Base-by-base conservation (phyloP, 2,888 invertebrate species). In the Xanthorhoe spadicearia region DNA sequence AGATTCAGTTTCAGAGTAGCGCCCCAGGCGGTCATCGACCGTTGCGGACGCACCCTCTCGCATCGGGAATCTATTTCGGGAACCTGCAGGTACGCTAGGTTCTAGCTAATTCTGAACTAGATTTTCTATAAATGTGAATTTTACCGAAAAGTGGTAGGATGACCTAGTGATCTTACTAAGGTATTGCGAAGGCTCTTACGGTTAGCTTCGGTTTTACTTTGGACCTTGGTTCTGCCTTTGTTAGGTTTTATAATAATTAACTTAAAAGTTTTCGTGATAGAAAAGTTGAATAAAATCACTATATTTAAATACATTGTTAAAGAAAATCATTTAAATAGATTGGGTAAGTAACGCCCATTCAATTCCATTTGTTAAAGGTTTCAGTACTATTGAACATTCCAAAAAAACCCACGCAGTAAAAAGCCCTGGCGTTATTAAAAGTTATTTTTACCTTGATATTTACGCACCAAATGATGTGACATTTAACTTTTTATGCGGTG, bases 21-120 rank as follows among this genome's bases (percentile, higher is more conserved):
- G 28, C 67, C 53, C 61, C 5, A 8, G 8, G 75, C 64, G 87
- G 87, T 86, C 89, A 84, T 82, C 82, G 91, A 88, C 88, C 82
- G 75, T 51, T 60, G 66, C 85, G 83, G 83, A 80, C 87, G 84
- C 88, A 83, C 84, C 85, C 85, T 77, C 80, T 69, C 84, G 83
- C 85, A 81, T 85, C 82, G 83, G 83, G 23, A 23, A 79, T 84
- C 86, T 89, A 86, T 89, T 88, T 86, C 83, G 80, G 82, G 88
- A 86, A 73, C 84, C 84, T 85, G 85, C 88, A 78, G 81, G 83
- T 82, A 86, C 49, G 35, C 19, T 50, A 17, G 48, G 35, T 46
- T 46, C 15, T 38, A 32, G 54, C 54, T 19, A 54, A 59, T 9
- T 60, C 43, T 52, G 46, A 48, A 35, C 32, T 56, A 35, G 15